phyloP scores from a whole-genome alignment of 1,140 invertebrate genomes.

The Physella acuta region DNA sequence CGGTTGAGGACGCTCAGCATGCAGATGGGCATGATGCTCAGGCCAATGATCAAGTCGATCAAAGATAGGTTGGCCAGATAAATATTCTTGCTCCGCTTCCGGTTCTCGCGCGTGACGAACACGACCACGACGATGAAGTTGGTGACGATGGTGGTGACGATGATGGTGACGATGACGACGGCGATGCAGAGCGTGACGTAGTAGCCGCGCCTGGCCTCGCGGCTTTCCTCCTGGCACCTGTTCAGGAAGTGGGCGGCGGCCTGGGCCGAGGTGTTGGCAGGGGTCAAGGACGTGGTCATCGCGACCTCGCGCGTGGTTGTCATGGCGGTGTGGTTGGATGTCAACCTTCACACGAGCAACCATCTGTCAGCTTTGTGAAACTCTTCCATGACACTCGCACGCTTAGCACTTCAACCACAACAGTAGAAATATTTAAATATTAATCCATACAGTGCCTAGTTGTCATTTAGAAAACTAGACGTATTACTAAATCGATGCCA shows the following conservation, averaged over 20 bases:
- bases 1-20: slow-evolving; percentile 33
- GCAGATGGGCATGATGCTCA: slow-evolving; percentile 37
- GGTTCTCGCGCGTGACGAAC: slow-evolving; percentile 34
- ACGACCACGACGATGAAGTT: slow-evolving; percentile 43
- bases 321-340: background rate
- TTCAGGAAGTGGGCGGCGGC: background rate
- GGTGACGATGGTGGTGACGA: slow-evolving; percentile 36
- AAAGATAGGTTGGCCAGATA: slow-evolving; percentile 48
- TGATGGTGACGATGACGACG: slow-evolving; percentile 36
- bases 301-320: background rate
- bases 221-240: background rate
- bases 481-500: too few relatives aligned
- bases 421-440: too few relatives aligned
- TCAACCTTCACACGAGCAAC: too few relatives aligned
- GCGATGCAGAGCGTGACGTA: slow-evolving; percentile 29
- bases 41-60: slow-evolving; percentile 43
- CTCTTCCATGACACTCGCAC: too few relatives aligned
- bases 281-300: background rate
- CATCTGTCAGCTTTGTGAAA: too few relatives aligned
- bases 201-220: slow-evolving; percentile 8
- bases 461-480: too few relatives aligned
- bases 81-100: slow-evolving; percentile 43
- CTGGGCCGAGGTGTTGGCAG: background rate
- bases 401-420: too few relatives aligned
- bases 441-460: too few relatives aligned